Percentiles rank a stretch among this genome's conserved stretches.
Conservation (phyloP, 2,797 vertebrate species). For the Pseudocheirus occidentalis region DNA sequence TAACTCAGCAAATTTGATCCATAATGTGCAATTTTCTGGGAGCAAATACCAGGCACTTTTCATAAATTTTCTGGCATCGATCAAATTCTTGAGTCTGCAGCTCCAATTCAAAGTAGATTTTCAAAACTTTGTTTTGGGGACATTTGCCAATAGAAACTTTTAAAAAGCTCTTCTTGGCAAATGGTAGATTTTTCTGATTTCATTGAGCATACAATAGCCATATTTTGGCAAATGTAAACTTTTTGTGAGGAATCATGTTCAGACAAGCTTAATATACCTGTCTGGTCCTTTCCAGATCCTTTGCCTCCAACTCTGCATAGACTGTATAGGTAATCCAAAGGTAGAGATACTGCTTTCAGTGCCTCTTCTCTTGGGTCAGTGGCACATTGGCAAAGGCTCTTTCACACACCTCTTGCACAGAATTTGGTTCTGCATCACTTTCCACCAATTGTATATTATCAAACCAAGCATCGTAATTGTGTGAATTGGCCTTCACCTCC, state of each 20-base stretch:
- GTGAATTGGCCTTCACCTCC: slow-evolving; percentile 97
- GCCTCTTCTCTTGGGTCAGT: slow-evolving; percentile 95
- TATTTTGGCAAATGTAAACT: slow-evolving; percentile 99
- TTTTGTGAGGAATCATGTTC: slow-evolving; percentile 97
- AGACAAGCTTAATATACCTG: slow-evolving; percentile 96
- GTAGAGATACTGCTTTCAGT: slow-evolving; percentile 98
- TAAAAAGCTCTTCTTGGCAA: slow-evolving; percentile 93
- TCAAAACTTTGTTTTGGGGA: slow-evolving; percentile 98
- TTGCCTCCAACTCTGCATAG: slow-evolving; percentile 96
- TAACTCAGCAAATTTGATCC: slow-evolving; percentile 98
- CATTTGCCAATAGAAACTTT: slow-evolving; percentile 93
- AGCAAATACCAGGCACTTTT: slow-evolving; percentile 96
- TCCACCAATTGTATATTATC: slow-evolving; percentile 97
- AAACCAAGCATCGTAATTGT: slow-evolving; percentile 98
- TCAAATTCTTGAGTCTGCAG: slow-evolving; percentile 96
- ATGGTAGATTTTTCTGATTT: slow-evolving; percentile 96
- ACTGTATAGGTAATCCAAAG: slow-evolving; percentile 97
- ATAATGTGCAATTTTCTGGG: slow-evolving; percentile 97
- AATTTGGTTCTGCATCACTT: slow-evolving; percentile 91
- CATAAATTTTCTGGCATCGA: slow-evolving; percentile 97
- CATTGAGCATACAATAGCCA: slow-evolving; percentile 94
- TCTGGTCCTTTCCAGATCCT: slow-evolving; percentile 94
- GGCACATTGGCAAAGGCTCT: slow-evolving; percentile 95
- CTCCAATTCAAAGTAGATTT: slow-evolving; percentile 96
- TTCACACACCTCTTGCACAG: slow-evolving; percentile 95